Evolutionary conservation across 2,113 vertebrate genomes (phyloP).

Genomic region (Gracilinanus agilis): DNA sequence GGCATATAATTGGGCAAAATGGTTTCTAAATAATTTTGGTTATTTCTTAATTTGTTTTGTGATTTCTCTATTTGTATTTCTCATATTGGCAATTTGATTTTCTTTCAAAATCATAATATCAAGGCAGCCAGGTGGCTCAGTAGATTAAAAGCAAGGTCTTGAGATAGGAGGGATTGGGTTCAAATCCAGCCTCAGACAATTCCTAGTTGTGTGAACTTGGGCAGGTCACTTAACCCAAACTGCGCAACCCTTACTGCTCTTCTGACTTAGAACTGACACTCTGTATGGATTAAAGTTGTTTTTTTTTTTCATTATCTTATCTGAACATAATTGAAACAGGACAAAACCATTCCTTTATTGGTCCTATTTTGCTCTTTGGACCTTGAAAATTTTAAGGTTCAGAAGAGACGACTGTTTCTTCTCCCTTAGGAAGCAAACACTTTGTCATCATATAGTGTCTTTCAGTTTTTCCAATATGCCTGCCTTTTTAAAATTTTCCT

Average conservation of each 20-base stretch:
- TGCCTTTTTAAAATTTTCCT: background rate
- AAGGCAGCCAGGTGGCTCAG: too few species aligned
- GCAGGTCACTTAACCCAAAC: too few species aligned
- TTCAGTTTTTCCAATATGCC: background rate
- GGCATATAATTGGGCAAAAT: background rate
- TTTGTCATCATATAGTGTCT: background rate
- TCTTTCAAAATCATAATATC: too few species aligned
- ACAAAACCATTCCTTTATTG: background rate
- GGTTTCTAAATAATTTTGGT: background rate
- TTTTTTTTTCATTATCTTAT: background rate
- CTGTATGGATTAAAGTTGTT: too few species aligned
- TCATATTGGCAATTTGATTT: background rate
- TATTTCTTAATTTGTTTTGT: background rate
- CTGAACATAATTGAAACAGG: background rate
- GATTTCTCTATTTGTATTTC: background rate
- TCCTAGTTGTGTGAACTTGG: too few species aligned
- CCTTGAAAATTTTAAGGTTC: background rate
- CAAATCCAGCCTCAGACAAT: too few species aligned
- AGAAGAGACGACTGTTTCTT: background rate
- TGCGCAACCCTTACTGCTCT: too few species aligned
- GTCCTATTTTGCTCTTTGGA: background rate
- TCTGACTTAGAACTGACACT: too few species aligned
- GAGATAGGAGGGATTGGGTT: too few species aligned
- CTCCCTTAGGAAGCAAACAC: background rate
- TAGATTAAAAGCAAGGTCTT: too few species aligned